phyloP scores from a whole-genome alignment of 2,888 invertebrate species.

The Spisula subtruncata region DNA sequence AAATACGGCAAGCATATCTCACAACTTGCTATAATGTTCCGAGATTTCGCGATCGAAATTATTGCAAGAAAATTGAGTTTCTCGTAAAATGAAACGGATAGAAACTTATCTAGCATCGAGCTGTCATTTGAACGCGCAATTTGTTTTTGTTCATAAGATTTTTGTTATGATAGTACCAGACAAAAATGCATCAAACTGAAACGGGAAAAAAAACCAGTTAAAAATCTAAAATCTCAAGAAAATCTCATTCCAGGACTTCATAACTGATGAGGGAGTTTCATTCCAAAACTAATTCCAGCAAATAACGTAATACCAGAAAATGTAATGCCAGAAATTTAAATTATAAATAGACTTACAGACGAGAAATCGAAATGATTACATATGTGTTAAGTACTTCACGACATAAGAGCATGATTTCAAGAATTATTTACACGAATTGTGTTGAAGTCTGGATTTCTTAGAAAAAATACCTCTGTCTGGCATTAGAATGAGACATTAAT shows the following conservation, averaged over 20 bases:
- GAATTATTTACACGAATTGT: background rate
- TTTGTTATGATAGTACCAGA: background rate
- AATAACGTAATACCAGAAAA: background rate
- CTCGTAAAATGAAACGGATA: conserved; percentile 26
- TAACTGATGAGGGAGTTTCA: background rate
- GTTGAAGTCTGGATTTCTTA: background rate
- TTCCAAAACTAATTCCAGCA: background rate
- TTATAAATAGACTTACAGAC: background rate
- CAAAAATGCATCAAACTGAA: background rate
- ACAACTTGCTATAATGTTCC: background rate
- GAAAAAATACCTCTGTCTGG: background rate
- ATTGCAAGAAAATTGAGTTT: conserved; percentile 28
- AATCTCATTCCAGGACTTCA: background rate
- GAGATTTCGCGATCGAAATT: conserved; percentile 7
- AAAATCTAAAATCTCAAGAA: background rate
- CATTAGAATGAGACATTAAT: background rate
- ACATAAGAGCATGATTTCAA: background rate
- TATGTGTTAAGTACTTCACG: background rate
- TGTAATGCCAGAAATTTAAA: background rate
- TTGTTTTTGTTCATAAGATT: conserved; percentile 16
- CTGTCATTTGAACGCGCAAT: conserved; percentile 28
- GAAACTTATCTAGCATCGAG: conserved; percentile 26
- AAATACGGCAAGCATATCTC: background rate
- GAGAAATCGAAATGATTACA: background rate
- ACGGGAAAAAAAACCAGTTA: background rate